Evolutionary conservation across 1,140 invertebrate genomes (phyloP), one percentile per base, ranked within the genome.

Genomic region (Nasonia longicornis): DNA sequence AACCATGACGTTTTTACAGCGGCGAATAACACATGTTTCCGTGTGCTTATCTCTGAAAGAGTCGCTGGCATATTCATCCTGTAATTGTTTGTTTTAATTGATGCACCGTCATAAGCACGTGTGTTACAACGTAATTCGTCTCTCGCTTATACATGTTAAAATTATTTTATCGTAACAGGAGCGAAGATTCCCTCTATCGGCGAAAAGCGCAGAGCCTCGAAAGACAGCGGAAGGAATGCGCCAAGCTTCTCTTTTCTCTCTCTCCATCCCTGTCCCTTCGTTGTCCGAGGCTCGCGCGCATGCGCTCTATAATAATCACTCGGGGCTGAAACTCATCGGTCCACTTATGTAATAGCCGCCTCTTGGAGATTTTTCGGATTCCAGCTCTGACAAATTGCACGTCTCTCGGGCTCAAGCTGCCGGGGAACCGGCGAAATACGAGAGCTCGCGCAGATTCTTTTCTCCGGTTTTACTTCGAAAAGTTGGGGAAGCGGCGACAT

Each of bases 311-410:
- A 79, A 79, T 79, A 73, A 79, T 75, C 79, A 75, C 79, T 73
- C 63, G 58, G 72, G 64, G 45, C 29, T 26, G 79, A 72, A 74
- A 66, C 79, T 80, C 79, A 80, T 80, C 79, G 79, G 79, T 76
- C 79, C 79, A 81, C 79, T 81, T 81, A 81, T 26, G 79, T 71
- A 81, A 81, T 77, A 71, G 79, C 79, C 79, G 79, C 64, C 79
- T 81, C 73, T 38, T 71, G 64, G 20, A 76, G n/a, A 81, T 76
- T 81, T 81, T 81, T 81, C 66, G 66, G 73, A 81, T 81, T 81
- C 79, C 79, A 81, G 35, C 6, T 45, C 73, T 81, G 64, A 76
- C 74, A 77, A 81, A 81, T 81, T 81, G 79, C 79, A 76, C 73
- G 66, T 81, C 64, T 81, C 48, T 58, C 78, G 26, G 35, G 20